phyloP scores from a whole-genome alignment of 2,113 vertebrate species.

The Paramormyrops kingsleyae region DNA sequence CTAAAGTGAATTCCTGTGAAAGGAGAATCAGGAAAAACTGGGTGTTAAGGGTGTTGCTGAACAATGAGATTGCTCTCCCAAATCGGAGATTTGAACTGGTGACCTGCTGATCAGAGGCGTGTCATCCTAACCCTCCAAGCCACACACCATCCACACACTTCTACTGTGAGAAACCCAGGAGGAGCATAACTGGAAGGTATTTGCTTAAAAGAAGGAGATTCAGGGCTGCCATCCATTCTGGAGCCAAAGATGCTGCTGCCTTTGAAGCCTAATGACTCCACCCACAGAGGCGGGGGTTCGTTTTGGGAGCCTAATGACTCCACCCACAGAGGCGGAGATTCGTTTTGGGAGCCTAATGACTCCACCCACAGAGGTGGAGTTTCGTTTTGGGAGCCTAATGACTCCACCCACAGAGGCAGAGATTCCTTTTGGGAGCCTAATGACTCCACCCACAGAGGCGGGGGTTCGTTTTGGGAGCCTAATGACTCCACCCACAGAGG shows the following conservation, averaged over 20 bases:
- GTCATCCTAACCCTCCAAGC: background rate
- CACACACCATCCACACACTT: background rate
- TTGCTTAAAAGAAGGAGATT: background rate
- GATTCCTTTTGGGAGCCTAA: background rate
- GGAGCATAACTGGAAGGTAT: background rate
- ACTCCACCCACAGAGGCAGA: no score
- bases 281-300: no score
- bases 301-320: no score
- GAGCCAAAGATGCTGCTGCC: background rate
- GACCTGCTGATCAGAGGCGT: background rate
- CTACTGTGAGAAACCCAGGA: background rate
- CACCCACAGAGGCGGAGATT: no score
- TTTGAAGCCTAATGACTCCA: background rate
- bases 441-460: no score
- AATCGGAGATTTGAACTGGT: background rate
- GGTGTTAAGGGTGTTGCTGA: background rate
- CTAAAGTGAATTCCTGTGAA: background rate
- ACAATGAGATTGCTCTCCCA: background rate
- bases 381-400: no score
- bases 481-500: background rate
- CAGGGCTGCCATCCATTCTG: background rate
- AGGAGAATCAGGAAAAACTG: background rate
- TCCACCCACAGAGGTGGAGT: no score
- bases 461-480: background rate
- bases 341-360: no score